Evolutionary conservation across 2,888 invertebrate genomes (phyloP).

Genomic region (Chloromyia formosa): DNA sequence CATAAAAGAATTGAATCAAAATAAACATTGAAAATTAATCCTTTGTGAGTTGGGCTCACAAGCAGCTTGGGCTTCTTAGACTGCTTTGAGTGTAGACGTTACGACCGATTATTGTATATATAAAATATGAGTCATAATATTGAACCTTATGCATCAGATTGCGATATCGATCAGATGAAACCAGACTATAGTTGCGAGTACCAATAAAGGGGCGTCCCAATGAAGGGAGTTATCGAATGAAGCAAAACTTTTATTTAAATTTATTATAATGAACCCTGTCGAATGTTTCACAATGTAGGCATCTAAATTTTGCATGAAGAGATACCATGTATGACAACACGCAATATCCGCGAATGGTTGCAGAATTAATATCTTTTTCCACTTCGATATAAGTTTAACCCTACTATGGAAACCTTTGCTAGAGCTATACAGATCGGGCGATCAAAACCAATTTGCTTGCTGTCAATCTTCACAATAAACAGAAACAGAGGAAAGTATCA

Average conservation of each 20-base stretch:
- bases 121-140: slow-evolving; percentile 42
- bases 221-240: not conserved
- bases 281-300: too few relatives aligned
- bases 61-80: slow-evolving; percentile 14
- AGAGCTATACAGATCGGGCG: slow-evolving; percentile 14
- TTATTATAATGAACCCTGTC: too few relatives aligned
- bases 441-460: slow-evolving; percentile 44
- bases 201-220: not conserved
- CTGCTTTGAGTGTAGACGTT: slow-evolving; percentile 22
- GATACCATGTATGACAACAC: too few relatives aligned
- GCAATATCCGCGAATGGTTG: too few relatives aligned
- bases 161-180: slow-evolving; percentile 20
- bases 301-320: too few relatives aligned
- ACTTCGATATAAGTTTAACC: not conserved
- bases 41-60: slow-evolving; percentile 34
- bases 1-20: slow-evolving; percentile 39
- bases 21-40: slow-evolving; percentile 43
- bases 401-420: not conserved
- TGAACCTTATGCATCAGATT: slow-evolving; percentile 13
- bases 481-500: slow-evolving; percentile 40
- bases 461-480: slow-evolving; percentile 43
- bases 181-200: slow-evolving; percentile 20
- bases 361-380: too few relatives aligned
- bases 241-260: too few relatives aligned
- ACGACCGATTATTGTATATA: slow-evolving; percentile 43